Evolutionary conservation across 30 jellyfish, hydroid and myxozoan genomes (phyloP), one percentile per base, ranked within the genome.

Genomic region (Turritopsis dohrnii): DNA sequence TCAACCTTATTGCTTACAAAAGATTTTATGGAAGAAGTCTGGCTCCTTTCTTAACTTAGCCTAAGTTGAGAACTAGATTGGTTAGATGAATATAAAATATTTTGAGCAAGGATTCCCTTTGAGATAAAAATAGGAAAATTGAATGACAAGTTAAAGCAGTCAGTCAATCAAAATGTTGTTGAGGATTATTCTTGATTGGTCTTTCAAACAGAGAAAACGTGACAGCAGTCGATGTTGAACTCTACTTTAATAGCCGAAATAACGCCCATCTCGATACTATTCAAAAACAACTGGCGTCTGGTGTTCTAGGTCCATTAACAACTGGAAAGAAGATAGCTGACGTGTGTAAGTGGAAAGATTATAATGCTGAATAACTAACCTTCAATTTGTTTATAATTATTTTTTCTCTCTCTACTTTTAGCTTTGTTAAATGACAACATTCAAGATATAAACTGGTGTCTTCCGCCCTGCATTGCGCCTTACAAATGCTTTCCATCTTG

Each of bases 371-470:
- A n/a, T n/a, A n/a, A n/a, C n/a, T n/a, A n/a, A 60, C 21, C 0
- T 60, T 60, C 21, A n/a, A n/a, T 69, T 69, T 23, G 28, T 69
- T n/a, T 69, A 21, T n/a, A 69, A 0, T 7, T 69, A 7, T n/a
- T 69, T 69, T 19, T 69, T n/a, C 77, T 23, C 77, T 21, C 22
- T 1, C 31, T 69, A 17, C 0, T 80, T 80, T 54, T 53, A 80
- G 87, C 81, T 65, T 52, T 80, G 0, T 1, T 80, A 65, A 80
- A 80, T 30, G 87, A 80, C 54, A 53, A 41, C 21, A 80, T 80
- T 13, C 54, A 80, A 18, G 87, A 80, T 53, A 80, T 80, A 22
- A 80, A 54, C 21, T 80, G 87, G 87, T 80, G 87, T 80, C 54
- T 80, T 27, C 87, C 87, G 1, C 87, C 87, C 1, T 80, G 87